Percentiles rank a stretch among this genome's conserved stretches.
These are phyloP conservation scores for Seriola rivoliana DNA, from an alignment of 2,113 vertebrate genomes.

Conservation along the genomic window DNA sequence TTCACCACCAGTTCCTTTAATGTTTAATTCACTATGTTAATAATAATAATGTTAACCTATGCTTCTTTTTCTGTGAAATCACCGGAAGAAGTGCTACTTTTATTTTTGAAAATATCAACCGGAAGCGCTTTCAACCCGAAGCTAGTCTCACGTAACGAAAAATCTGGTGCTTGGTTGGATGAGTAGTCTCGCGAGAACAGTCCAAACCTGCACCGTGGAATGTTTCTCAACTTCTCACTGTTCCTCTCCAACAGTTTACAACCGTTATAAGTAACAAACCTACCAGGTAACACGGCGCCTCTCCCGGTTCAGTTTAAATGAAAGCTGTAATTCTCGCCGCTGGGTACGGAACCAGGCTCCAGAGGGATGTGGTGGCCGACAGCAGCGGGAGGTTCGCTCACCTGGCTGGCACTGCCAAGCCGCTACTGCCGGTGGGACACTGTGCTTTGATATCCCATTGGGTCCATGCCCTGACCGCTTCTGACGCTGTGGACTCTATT, in stretches of 20 bases:
- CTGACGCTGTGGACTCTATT: slow-evolving; percentile 71
- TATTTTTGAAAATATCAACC: slow-evolving; percentile 12
- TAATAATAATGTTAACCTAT: background rate
- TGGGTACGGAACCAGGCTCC: slow-evolving; percentile 87
- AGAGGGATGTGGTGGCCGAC: slow-evolving; percentile 80
- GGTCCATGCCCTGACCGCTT: slow-evolving; percentile 76
- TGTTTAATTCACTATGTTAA: background rate
- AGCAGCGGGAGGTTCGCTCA: slow-evolving; percentile 74
- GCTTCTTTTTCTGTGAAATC: background rate
- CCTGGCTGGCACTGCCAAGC: slow-evolving; percentile 80
- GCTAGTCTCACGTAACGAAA: background rate
- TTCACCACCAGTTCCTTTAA: background rate
- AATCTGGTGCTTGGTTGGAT: accelerated
- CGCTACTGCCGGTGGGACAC: slow-evolving; percentile 84
- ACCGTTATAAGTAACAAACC: accelerated
- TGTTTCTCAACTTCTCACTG: background rate
- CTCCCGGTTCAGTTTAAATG: slow-evolving; percentile 66
- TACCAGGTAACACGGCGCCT: background rate
- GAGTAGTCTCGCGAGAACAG: slow-evolving; percentile 16
- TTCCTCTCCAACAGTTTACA: too few relatives aligned
- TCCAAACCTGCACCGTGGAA: accelerated
- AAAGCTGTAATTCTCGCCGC: slow-evolving; percentile 87
- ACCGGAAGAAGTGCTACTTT: background rate
- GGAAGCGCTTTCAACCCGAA: background rate
- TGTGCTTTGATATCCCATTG: slow-evolving; percentile 81